Conservation (phyloP, 2,888 invertebrate species). For the Agriotes lineatus region DNA sequence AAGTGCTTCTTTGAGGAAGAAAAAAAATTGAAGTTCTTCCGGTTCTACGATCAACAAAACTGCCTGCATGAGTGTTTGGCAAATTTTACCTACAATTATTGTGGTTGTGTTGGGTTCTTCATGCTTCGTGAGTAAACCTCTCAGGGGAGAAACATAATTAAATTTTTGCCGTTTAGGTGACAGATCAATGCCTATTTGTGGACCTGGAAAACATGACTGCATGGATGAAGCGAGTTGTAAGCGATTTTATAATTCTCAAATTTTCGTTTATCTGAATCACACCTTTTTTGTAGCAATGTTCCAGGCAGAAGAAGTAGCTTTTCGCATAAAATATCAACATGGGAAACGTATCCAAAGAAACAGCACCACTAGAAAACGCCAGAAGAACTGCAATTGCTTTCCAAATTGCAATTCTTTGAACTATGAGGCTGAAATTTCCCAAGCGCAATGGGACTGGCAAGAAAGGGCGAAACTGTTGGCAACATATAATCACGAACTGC, state of each 20-base stretch:
- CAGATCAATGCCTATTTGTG: conserved; percentile 23
- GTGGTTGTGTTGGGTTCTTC: conserved; percentile 75
- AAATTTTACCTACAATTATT: conserved; percentile 71
- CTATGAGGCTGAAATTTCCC: conserved; percentile 80
- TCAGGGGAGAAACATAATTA: not conserved
- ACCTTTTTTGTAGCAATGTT: not conserved
- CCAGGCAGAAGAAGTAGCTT: not conserved
- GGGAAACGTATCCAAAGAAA: not conserved
- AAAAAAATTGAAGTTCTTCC: conserved; percentile 72
- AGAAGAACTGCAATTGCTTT: conserved; percentile 69
- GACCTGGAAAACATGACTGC: conserved; percentile 65
- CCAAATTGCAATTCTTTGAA: conserved; percentile 78
- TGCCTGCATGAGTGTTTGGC: conserved; percentile 77
- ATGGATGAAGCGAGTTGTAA: conserved; percentile 70
- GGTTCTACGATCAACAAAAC: conserved; percentile 75
- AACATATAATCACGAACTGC: not conserved
- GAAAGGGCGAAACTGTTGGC: conserved; percentile 53
- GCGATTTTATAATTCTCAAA: conserved; percentile 44
- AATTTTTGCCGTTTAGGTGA: conserved; percentile 12
- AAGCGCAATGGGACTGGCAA: conserved; percentile 76
- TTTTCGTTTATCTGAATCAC: not conserved
- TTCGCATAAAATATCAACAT: not conserved
- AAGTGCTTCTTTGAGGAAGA: conserved; percentile 76
- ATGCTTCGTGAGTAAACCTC: conserved; percentile 68
- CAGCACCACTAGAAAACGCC: not conserved